Base-by-base conservation (phyloP, 2,113 vertebrate species). In the Rhinolophus sinicus region DNA sequence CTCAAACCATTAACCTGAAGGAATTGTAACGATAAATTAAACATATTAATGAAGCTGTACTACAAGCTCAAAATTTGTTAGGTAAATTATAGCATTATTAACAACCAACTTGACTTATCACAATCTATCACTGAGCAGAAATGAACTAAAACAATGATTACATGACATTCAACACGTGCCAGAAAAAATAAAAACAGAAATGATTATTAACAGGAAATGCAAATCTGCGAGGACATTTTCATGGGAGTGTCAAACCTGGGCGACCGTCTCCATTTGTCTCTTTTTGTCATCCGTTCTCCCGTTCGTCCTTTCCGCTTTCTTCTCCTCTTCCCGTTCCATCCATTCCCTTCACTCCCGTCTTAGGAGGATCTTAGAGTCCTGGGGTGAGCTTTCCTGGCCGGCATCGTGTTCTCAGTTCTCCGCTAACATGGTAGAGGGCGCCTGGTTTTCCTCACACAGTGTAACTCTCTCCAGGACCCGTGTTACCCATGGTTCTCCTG, bases 61-160 rank as follows among this genome's bases (percentile, higher is more conserved):
- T 98, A 97, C 97, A 96, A 90, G 96, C 92, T 95, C n/a, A n/a
- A 96, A 97, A 97, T 98, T 96, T 97, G 98, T 98, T 98, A 97
- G 96, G 97, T 98, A 97, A 98, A 98, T 98, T 96, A 97, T 98
- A 81, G 96, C 90, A 70, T 98, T 98, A 98, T 98, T 98, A 98
- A 98, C 96, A 98, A 83, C 64, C 92, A 97, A 90, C 77, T 67
- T 19, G 8, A 84, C 92, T 96, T 92, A 88, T 38, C 13, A 2
- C 64, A 78, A 73, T 97, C 96, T 76, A 60, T 98, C 94, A 60
- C 1, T 64, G 87, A 67, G 19, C 86, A 47, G 60, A 88, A 97
- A 82, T 94, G 91, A 94, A 72, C 91, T 82, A 76, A 89, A 82
- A 28, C 81, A 94, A 58, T 93, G 50, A 92, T 94, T 84, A 90